A percentile compares a stretch with the other conserved stretches of the same genome.
Evolutionary conservation across 2,113 vertebrate genomes (phyloP).

Genomic region (Columba livia): DNA sequence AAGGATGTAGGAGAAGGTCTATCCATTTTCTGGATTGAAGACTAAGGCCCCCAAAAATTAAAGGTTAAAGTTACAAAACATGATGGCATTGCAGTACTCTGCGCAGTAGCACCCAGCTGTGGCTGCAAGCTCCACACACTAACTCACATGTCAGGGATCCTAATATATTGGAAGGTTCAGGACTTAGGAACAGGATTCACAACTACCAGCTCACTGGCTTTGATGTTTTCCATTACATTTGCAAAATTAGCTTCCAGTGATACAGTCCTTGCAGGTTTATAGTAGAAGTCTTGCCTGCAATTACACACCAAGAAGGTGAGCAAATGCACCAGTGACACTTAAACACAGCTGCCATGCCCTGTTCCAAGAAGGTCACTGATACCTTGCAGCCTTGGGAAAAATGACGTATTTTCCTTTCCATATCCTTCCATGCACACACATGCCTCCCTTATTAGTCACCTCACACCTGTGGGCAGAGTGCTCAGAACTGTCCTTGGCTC

Average conservation of each 20-base stretch:
- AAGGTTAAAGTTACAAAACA: neutral
- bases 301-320: neutral
- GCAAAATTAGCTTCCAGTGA: neutral
- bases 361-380: neutral
- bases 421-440: neutral
- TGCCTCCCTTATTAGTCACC: no score
- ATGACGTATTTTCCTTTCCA: rapidly evolving
- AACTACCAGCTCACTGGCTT: neutral
- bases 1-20: neutral
- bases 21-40: neutral
- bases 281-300: neutral
- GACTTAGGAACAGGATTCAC: neutral
- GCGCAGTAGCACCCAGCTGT: neutral
- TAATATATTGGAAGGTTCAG: neutral
- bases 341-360: neutral
- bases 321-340: neutral
- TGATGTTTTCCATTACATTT: neutral
- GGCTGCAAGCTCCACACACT: neutral
- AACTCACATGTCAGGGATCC: neutral
- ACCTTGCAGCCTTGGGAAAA: neutral
- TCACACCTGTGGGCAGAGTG: no score
- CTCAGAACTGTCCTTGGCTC: no score
- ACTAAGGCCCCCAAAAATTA: neutral
- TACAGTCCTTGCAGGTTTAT: neutral
- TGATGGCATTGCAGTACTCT: neutral